Conservation (phyloP, 2,113 vertebrate species). For the Tylochromis polylepis region DNA sequence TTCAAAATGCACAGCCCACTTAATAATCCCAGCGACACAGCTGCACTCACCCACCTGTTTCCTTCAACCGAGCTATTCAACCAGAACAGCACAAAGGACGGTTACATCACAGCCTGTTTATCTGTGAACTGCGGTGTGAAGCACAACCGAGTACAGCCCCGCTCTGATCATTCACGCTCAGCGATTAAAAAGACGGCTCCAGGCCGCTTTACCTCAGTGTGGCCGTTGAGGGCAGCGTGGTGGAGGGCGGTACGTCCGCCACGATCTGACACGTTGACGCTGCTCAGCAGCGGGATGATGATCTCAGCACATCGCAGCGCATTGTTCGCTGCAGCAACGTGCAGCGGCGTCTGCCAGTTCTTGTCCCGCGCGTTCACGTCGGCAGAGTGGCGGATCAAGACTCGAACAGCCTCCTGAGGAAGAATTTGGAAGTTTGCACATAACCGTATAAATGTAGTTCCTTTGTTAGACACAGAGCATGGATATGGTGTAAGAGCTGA, state of each 20-base stretch:
- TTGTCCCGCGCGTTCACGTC: constrained; percentile 97
- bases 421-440: background rate
- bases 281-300: constrained; percentile 89
- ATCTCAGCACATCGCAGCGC: constrained; percentile 88
- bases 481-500: background rate
- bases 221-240: constrained; percentile 93
- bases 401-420: constrained; percentile 86
- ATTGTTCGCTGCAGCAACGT: constrained; percentile 91
- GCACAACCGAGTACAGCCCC: too few relatives aligned
- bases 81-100: background rate
- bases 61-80: background rate
- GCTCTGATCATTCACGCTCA: background rate
- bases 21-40: background rate
- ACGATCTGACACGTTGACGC: constrained; percentile 93
- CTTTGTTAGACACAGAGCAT: background rate
- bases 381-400: constrained; percentile 91
- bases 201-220: constrained; percentile 78
- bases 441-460: background rate
- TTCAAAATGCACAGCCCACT: background rate
- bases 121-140: background rate
- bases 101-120: background rate
- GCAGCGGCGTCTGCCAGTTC: constrained; percentile 97
- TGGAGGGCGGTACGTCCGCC: constrained; percentile 91
- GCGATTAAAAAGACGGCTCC: background rate
- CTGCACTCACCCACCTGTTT: constrained; percentile 31